Base-by-base conservation (phyloP, 2,797 vertebrate genomes). In the Sebastes matsubarae region DNA sequence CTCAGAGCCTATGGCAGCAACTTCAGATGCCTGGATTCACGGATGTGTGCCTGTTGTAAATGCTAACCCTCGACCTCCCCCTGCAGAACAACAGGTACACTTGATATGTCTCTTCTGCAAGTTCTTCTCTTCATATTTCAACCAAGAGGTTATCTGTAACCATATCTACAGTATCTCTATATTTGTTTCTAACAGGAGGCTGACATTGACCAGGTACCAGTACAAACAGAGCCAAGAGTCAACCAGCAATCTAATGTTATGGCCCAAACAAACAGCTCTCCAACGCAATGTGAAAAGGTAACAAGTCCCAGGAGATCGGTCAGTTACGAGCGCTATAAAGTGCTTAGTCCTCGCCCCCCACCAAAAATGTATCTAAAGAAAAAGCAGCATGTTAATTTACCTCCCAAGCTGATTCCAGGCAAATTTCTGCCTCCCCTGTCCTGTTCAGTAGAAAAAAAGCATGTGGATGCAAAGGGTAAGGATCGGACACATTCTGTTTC, bases 11-110 rank as follows among this genome's bases (percentile, higher is more conserved):
- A 0, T 24, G 8, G 80, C 95, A 1, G 46, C 88, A 2, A 0
- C 22, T 2, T 71, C 69, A 0, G 97, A 98, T 61, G 75, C 93
- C 46, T 97, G 97, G 96, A 94, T 96, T 0, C 89, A 92, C 84
- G 96, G 97, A 32, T 95, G 92, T 0, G 91, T 97, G 1, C 91
- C 95, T 0, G 50, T 95, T 65, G 52, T 86, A 18, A 13, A 29
- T 60, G 32, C 22, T 10, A 0, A 1, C 3, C 5, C 2, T 36
- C 29, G 25, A 24, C 65, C 32, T 72, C 32, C 46, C 34, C 3
- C 60, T 4, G 14, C 24, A 36, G 13, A 79, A 68, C 79, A 67
- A 54, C 80, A 94, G 89, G 93, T 95, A 79, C 9, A 55, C 2
- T 61, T 55, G 0, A 55, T 27, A 27, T 34, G 12, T 72, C 18